Base-by-base conservation (phyloP, 2,113 vertebrate species). In the Falcunculus frontatus region DNA sequence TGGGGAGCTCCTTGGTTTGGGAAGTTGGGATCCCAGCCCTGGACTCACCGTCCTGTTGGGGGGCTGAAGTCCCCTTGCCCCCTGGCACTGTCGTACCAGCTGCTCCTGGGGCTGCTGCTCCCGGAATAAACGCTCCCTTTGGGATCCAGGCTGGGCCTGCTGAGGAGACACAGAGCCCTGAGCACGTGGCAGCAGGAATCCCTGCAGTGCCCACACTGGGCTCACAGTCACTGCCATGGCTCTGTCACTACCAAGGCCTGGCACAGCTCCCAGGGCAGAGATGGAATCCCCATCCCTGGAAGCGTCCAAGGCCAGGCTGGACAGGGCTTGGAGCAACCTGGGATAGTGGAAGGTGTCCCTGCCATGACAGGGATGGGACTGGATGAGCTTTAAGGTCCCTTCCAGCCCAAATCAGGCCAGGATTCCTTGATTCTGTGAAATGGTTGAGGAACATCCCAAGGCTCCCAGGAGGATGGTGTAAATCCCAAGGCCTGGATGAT, bases 91-190 rank as follows among this genome's bases (percentile, higher is more conserved):
- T 87, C 55, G 1, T 76, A 91, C 92, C 95, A 92, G 95, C 88
- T 84, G 94, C 17, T 86, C 73, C 91, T 62, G 7, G 94, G 92
- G 82, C 95, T 97, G 89, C 95, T 82, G 63, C 74, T 94, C 60
- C 84, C 90, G 1, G 83, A 72, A 17, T 80, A 81, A 57, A 77
- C 6, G 6, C 50, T 90, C 23, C 68, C 93, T 30, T 84, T 65
- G 12, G 90, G 84, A 30, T 83, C 92, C 0, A 11, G 42, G 72
- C 47, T 35, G 39, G 52, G 39, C n/a, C 96, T 97, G 95, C n/a
- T 2, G 50, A 27, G 62, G 62, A 50, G 60, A 62, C 67, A 85
- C 65, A 78, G 22, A 68, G 70, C n/a, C 65, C 53, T 52, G 62
- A 25, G 89, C 65, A 60, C 5, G 3, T 1, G 1, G 35, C 26